These are phyloP conservation scores for Leguminivora glycinivorella DNA, from an alignment of 1,140 invertebrate genomes.

Conservation along the genomic window DNA sequence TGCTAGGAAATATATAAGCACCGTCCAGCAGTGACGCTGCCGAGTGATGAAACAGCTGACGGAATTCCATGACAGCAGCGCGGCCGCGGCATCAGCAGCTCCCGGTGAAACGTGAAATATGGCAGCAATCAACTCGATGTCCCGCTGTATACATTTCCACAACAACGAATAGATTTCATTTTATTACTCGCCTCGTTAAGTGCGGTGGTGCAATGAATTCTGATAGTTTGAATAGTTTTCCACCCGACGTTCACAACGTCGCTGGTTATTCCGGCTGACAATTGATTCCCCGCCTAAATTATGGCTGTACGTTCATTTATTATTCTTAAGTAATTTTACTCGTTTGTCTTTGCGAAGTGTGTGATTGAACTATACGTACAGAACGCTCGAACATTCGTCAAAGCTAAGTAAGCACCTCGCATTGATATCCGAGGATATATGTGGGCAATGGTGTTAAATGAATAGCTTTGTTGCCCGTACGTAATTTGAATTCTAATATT, in stretches of 20 bases:
- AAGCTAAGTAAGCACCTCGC: too few species aligned
- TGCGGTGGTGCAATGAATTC: conserved; percentile 40
- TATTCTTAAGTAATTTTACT: conserved; percentile 37
- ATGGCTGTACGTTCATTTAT: not conserved
- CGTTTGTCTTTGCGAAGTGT: conserved; percentile 29
- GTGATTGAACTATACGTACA: too few species aligned
- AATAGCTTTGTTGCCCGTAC: too few species aligned
- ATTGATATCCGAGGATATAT: too few species aligned
- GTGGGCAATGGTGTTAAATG: too few species aligned
- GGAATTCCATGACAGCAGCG: conserved; percentile 16
- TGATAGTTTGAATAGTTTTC: conserved; percentile 38
- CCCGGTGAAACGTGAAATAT: conserved; percentile 42
- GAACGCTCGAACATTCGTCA: too few species aligned
- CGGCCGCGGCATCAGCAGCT: conserved; percentile 10
- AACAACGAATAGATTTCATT: conserved; percentile 53
- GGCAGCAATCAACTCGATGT: conserved; percentile 46
- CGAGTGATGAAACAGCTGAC: conserved; percentile 15
- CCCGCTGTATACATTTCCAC: conserved; percentile 41
- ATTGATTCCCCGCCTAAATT: conserved; percentile 4
- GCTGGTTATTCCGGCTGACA: conserved; percentile 20
- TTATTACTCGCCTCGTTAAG: conserved; percentile 50
- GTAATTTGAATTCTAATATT: too few species aligned
- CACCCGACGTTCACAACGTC: conserved; percentile 2
- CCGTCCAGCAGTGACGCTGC: not conserved
- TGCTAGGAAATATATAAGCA: not conserved